Evolutionary conservation across 2,888 invertebrate species (phyloP), one percentile per base, ranked within the genome.

Genomic region (Conops quadrifasciatus): DNA sequence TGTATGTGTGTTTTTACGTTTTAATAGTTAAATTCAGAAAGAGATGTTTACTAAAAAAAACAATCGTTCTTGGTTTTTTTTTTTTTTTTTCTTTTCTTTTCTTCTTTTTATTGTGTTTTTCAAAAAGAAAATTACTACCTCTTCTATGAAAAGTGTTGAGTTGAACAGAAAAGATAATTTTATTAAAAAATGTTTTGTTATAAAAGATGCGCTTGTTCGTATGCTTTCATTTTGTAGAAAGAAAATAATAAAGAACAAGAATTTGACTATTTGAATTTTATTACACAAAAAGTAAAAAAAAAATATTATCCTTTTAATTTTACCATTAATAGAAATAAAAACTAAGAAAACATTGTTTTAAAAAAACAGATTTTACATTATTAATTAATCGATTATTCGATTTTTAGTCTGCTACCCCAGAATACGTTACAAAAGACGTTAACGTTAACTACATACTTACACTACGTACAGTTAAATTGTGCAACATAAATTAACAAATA

Each of bases 351-450:
- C 9, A 66, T 72, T 47, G 68, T 24, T 3, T 70, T 51, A 64
- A 49, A 62, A 62, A 65, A 53, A 30, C 24, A 19, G 24, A 26
- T 45, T 68, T 71, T 66, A 36, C 36, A 9, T 36, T 7, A 36
- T 36, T 9, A 36, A 47, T 73, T 69, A 75, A 72, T 69, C 72
- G 67, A 72, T 73, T 71, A 72, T 47, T 71, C 56, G 16, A 70
- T 73, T 77, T 86, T 85, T 86, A 86, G 85, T 85, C 86, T 85
- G 85, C 86, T 85, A 85, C 86, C 85, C 85, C 85, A 9, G 9
- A 36, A 36, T 4, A 36, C 36, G 9, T 36, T 36, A 36, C 85
- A 9, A 36, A 36, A 36, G 36, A 36, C 36, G 9, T 36, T 36
- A 36, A 36, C 9, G 36, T 9, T 7, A 7, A 36, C 36, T 7